Conservation (phyloP, 1,140 invertebrate genomes). For the Megathymus violae region DNA sequence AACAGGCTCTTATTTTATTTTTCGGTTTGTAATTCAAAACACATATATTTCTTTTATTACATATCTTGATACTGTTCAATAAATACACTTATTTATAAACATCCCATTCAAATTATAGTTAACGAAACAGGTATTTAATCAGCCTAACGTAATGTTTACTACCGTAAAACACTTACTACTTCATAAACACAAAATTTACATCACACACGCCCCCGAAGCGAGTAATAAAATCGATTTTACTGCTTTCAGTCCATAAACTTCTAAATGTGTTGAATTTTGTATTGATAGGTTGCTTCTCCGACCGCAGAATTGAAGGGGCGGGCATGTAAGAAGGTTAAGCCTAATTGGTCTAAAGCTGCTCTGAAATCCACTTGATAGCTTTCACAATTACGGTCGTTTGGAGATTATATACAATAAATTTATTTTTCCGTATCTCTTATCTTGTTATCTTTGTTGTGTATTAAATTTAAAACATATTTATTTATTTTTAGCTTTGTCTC, state of each 20-base stretch:
- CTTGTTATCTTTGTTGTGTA: no score
- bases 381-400: slow-evolving; percentile 3
- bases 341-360: slow-evolving; percentile 20
- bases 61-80: no score
- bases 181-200: slow-evolving; percentile 53
- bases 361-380: slow-evolving; percentile 6
- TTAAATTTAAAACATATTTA: no score
- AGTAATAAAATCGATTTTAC: slow-evolving; percentile 64
- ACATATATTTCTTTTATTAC: no score
- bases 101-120: slow-evolving; percentile 9
- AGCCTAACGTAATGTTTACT: slow-evolving; percentile 24
- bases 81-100: no score
- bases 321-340: slow-evolving; percentile 10
- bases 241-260: slow-evolving; percentile 62
- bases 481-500: no score
- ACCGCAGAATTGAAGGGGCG: slow-evolving; percentile 42
- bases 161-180: slow-evolving; percentile 47
- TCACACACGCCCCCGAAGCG: slow-evolving; percentile 56
- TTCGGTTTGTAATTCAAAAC: no score
- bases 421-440: no score
- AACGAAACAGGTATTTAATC: slow-evolving; percentile 30
- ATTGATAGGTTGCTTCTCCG: slow-evolving; percentile 44
- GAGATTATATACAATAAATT: no score
- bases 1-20: no score
- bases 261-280: slow-evolving; percentile 57